Percentiles rank a stretch among this genome's conserved stretches.
Evolutionary conservation across 1,140 invertebrate genomes (phyloP).

Genomic region (roundworm (Caenorhabditis elegans)): WBcel235 BX284604.4:5115501-5116000

Average conservation of each 20-base stretch:
- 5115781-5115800: not conserved
- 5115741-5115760: no score
- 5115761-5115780: no score
- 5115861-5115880: not conserved
- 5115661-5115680: no score
- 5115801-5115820: not conserved
- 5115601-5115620: slow-evolving; percentile 70
- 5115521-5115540: slow-evolving; percentile 37
- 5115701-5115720: no score
- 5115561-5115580: slow-evolving; percentile 71
- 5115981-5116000: no score
- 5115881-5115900: not conserved
- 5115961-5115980: no score
- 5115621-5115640: slow-evolving; percentile 68
- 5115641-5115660: slow-evolving; percentile 50
- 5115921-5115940: no score
- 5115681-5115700: no score
- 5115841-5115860: not conserved
- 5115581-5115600: slow-evolving; percentile 71
- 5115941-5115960: no score
- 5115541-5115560: slow-evolving; percentile 67
- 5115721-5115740: no score
- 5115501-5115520: slow-evolving; percentile 33
- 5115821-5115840: no score
- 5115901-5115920: not conserved